These are phyloP conservation scores for Spodoptera picta DNA, from an alignment of 2,888 invertebrate genomes.

Conservation along the genomic window DNA sequence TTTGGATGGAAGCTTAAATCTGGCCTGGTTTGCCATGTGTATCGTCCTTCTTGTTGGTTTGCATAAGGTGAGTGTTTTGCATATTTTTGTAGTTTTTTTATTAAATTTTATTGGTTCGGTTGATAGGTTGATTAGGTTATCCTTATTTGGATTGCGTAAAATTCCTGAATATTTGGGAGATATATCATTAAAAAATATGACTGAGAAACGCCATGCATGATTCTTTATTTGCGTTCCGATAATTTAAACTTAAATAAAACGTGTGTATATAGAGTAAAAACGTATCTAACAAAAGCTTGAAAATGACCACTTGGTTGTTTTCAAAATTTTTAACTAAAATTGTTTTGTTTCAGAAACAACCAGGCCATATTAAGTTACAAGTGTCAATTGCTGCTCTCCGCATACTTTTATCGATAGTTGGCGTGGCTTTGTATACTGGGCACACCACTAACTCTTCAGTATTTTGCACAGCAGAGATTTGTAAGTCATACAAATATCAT, in stretches of 20 bases:
- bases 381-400: conserved; percentile 46
- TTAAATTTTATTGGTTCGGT: not conserved
- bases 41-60: conserved; percentile 45
- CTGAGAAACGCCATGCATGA: too few relatives aligned
- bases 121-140: too few relatives aligned
- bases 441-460: conserved; percentile 27
- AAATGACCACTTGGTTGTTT: too few relatives aligned
- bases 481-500: conserved; percentile 21
- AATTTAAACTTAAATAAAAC: too few relatives aligned
- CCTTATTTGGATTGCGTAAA: too few relatives aligned
- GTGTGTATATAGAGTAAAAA: too few relatives aligned
- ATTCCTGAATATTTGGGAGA: too few relatives aligned
- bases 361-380: conserved; percentile 47
- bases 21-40: conserved; percentile 49
- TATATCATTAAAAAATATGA: too few relatives aligned
- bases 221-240: too few relatives aligned
- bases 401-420: conserved; percentile 34
- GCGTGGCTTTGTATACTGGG: conserved; percentile 29
- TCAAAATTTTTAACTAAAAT: too few relatives aligned
- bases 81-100: not conserved
- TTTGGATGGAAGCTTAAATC: conserved; percentile 36
- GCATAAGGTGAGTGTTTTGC: conserved; percentile 40
- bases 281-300: too few relatives aligned
- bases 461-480: conserved; percentile 35
- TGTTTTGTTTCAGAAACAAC: conserved; percentile 44